A percentile compares a stretch with the other conserved stretches of the same genome.
phyloP scores from a whole-genome alignment of 2,888 invertebrate genomes.

The Cyrtodaria siliqua region DNA sequence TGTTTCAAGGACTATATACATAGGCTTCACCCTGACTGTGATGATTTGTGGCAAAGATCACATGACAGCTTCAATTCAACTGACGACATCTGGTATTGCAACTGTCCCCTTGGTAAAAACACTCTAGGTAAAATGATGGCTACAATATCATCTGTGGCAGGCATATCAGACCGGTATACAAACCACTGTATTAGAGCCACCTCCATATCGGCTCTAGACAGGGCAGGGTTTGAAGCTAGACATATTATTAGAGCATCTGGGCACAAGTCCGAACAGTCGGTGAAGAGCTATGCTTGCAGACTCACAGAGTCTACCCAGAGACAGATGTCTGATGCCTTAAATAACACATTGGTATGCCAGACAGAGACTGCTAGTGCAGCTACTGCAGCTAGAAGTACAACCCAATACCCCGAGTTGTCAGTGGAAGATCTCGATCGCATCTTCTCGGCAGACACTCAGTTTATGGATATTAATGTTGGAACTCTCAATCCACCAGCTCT shows the following conservation, averaged over 20 bases:
- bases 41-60: slow-evolving; percentile 9
- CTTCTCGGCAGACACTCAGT: too few relatives aligned
- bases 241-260: slow-evolving; percentile 32
- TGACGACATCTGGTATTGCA: slow-evolving; percentile 28
- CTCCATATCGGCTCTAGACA: slow-evolving; percentile 8
- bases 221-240: slow-evolving; percentile 21
- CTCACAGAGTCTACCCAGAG: not conserved
- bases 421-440: too few relatives aligned
- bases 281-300: not conserved
- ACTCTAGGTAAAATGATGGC: slow-evolving; percentile 33
- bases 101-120: slow-evolving; percentile 35
- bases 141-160: slow-evolving; percentile 20
- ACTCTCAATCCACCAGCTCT: too few relatives aligned
- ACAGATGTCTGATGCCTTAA: slow-evolving; percentile 3
- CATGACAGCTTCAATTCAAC: not conserved
- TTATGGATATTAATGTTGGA: too few relatives aligned
- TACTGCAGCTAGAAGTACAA: too few relatives aligned
- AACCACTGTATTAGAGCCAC: slow-evolving; percentile 51
- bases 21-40: too few relatives aligned
- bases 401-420: too few relatives aligned
- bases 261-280: slow-evolving; percentile 9
- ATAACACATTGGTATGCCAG: too few relatives aligned
- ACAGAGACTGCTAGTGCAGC: too few relatives aligned
- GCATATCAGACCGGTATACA: slow-evolving; percentile 28
- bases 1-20: too few relatives aligned